Evolutionary conservation across 2,113 vertebrate species (phyloP).

Genomic region (Empidonax traillii): DNA sequence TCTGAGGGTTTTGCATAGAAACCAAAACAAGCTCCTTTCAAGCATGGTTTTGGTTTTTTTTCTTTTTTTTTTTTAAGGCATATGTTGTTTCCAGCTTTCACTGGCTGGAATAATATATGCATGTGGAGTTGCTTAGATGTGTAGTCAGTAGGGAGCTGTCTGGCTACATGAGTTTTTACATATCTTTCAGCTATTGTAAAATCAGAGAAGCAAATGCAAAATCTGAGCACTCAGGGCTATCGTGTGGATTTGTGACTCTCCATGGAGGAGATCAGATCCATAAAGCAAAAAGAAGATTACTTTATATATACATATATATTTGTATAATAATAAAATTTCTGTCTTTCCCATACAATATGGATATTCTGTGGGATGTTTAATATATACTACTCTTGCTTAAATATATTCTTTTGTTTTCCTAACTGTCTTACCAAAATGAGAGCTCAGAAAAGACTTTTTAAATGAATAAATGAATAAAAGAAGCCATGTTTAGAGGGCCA

Average conservation of each 20-base stretch:
- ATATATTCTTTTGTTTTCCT: neutral
- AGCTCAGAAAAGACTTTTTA: neutral
- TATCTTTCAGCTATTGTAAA: constrained; percentile 59
- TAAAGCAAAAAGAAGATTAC: constrained; percentile 5
- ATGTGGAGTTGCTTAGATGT: constrained; percentile 42
- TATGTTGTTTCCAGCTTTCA: constrained; percentile 16
- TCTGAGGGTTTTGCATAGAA: neutral
- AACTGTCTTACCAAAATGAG: neutral
- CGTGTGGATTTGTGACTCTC: constrained; percentile 57
- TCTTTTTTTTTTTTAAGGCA: neutral
- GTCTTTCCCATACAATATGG: neutral
- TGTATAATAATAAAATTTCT: constrained; percentile 45
- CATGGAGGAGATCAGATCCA: constrained; percentile 40
- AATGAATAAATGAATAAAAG: neutral
- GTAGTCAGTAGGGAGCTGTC: constrained; percentile 60
- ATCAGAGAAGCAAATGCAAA: constrained; percentile 52
- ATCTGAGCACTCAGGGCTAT: constrained; percentile 42
- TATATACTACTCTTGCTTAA: neutral
- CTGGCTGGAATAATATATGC: constrained; percentile 59
- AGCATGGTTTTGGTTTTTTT: fast-evolving
- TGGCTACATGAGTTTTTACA: constrained; percentile 56
- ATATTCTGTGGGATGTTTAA: constrained; percentile 8
- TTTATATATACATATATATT: constrained; percentile 47
- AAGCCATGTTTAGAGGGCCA: neutral
- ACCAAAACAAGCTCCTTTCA: neutral